A percentile compares a stretch with the other conserved stretches of the same genome.
phyloP scores from a whole-genome alignment of 35 echinoderm and acorn worm species.

The Strongylocentrotus purpuratus region DNA sequence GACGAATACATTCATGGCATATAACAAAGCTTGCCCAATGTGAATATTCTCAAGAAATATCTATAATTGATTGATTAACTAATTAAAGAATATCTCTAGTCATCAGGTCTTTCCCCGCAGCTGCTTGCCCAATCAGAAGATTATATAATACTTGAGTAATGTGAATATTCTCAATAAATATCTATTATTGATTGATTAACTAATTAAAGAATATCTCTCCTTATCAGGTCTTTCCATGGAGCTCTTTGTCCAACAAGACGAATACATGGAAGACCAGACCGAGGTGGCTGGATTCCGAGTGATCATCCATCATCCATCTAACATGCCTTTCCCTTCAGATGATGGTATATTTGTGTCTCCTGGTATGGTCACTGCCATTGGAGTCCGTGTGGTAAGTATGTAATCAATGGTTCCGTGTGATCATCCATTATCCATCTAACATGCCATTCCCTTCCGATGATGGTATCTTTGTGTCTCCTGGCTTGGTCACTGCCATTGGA shows the following conservation, averaged over 20 bases:
- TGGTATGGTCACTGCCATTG: constrained; percentile 62
- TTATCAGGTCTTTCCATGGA: constrained; percentile 68
- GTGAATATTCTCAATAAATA: too few species aligned
- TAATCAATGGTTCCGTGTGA: constrained; percentile 40
- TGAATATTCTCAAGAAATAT: too few species aligned
- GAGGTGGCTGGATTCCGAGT: constrained; percentile 69
- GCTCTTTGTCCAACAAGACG: constrained; percentile 66
- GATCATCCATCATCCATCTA: constrained; percentile 61
- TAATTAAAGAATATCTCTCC: background rate
- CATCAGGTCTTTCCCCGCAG: too few species aligned
- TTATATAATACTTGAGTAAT: too few species aligned
- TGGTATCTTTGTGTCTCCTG: constrained; percentile 71
- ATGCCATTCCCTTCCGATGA: constrained; percentile 87
- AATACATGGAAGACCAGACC: constrained; percentile 69
- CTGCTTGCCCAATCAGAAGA: too few species aligned
- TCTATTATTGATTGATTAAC: too few species aligned
- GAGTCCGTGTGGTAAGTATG: constrained; percentile 64
- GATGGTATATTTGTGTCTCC: constrained; percentile 76
- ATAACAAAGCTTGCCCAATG: too few species aligned
- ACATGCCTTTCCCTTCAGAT: constrained; percentile 83
- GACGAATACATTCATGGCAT: too few species aligned
- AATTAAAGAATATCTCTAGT: too few species aligned
- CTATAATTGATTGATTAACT: too few species aligned
- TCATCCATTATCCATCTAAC: constrained; percentile 58
- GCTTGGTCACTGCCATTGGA: constrained; percentile 61